Conservation (phyloP, 2,797 vertebrate species). For the Manis pentadactyla region DNA sequence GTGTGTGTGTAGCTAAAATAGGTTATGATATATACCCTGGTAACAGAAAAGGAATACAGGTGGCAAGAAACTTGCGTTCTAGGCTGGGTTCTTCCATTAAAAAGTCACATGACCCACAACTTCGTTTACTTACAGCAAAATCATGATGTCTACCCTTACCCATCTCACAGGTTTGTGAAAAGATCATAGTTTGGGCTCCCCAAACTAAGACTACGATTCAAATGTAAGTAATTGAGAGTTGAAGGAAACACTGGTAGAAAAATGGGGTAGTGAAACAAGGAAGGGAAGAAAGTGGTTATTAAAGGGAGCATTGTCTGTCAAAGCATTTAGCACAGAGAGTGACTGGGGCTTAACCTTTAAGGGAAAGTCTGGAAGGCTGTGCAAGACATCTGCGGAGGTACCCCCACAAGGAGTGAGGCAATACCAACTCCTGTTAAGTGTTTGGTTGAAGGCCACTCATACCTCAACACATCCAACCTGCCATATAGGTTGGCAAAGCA, state of each 20-base stretch:
- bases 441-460: not conserved
- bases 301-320: not conserved
- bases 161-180: constrained; percentile 34
- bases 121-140: constrained; percentile 31
- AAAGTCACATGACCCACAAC: not conserved
- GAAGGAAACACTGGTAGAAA: constrained; percentile 13
- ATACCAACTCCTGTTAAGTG: not conserved
- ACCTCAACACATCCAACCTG: not conserved
- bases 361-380: not conserved
- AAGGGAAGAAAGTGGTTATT: not conserved
- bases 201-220: constrained; percentile 1
- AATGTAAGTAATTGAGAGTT: constrained; percentile 15
- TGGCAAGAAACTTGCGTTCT: not conserved
- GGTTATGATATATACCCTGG: not conserved
- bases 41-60: not conserved
- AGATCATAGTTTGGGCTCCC: not conserved
- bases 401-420: not conserved
- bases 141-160: not conserved
- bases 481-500: not conserved
- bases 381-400: not conserved
- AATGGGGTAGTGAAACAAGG: not conserved
- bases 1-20: not conserved
- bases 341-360: not conserved
- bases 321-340: not conserved
- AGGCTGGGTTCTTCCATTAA: not conserved